Evolutionary conservation across 2,113 vertebrate genomes (phyloP).

Genomic region (Numida meleagris): DNA sequence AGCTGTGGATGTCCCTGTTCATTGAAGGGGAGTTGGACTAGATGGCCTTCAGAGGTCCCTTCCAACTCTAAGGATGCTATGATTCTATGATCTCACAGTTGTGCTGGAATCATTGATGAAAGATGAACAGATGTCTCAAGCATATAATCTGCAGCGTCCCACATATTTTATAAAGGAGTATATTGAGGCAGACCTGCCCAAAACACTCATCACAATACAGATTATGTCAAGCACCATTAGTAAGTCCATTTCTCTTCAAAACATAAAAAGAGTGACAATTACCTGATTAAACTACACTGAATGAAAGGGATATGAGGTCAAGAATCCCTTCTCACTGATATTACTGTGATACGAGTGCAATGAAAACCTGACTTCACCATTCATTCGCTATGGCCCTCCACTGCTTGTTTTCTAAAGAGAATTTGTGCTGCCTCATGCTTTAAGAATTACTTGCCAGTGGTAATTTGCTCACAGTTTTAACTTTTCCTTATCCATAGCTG

Average conservation of each 20-base stretch:
- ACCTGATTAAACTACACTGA: neutral
- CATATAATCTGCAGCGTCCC: neutral
- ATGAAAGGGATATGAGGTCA: neutral
- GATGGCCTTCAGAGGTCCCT: no score
- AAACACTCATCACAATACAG: neutral
- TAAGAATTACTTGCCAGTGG: neutral
- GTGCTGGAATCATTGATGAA: neutral
- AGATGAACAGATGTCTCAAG: neutral
- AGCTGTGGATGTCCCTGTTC: no score
- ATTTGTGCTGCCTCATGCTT: neutral
- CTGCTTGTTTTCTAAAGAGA: neutral
- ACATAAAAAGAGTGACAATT: neutral
- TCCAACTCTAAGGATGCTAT: no score
- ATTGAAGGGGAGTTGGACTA: no score
- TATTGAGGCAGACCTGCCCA: neutral
- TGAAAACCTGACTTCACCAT: neutral
- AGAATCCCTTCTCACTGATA: neutral
- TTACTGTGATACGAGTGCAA: neutral
- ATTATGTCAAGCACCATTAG: neutral
- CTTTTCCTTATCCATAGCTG: neutral
- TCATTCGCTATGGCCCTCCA: neutral
- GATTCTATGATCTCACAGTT: neutral
- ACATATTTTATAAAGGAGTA: neutral
- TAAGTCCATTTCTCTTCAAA: neutral
- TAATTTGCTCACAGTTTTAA: slow-evolving; percentile 8